Evolutionary conservation across 2,113 vertebrate genomes (phyloP).

Genomic region (Neofelis nebulosa): DNA sequence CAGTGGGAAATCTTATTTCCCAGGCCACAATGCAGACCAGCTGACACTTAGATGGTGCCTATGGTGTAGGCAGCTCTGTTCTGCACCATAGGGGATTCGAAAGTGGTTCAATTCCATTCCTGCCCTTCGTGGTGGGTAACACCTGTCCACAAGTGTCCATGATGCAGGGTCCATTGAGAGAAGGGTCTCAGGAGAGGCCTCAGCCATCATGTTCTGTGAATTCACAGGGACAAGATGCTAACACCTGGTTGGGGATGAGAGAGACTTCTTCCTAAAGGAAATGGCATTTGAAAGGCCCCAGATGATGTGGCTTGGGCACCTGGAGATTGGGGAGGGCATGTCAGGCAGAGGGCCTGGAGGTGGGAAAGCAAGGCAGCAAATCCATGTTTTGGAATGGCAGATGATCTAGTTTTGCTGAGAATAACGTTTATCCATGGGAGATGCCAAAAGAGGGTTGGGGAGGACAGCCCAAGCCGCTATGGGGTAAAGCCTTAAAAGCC

Average conservation of each 20-base stretch:
- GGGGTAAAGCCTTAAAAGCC: not conserved
- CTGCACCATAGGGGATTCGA: not conserved
- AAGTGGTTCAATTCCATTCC: not conserved
- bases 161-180: not conserved
- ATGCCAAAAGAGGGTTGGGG: not conserved
- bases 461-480: not conserved
- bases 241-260: not conserved
- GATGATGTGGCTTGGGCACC: not conserved
- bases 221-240: not conserved
- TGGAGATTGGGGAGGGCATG: not conserved
- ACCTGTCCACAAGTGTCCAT: not conserved
- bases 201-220: not conserved
- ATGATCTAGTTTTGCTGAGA: not conserved
- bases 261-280: not conserved
- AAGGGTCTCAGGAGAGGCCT: not conserved
- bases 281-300: not conserved
- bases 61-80: not conserved
- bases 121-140: not conserved
- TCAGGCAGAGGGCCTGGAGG: not conserved
- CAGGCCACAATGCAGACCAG: not conserved
- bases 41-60: not conserved
- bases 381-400: not conserved
- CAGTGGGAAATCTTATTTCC: not conserved
- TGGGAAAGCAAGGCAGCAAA: not conserved
- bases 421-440: not conserved